A percentile compares a stretch with the other conserved stretches of the same genome.
Conservation (phyloP, 2,113 vertebrate genomes). For the Sterna hirundo region DNA sequence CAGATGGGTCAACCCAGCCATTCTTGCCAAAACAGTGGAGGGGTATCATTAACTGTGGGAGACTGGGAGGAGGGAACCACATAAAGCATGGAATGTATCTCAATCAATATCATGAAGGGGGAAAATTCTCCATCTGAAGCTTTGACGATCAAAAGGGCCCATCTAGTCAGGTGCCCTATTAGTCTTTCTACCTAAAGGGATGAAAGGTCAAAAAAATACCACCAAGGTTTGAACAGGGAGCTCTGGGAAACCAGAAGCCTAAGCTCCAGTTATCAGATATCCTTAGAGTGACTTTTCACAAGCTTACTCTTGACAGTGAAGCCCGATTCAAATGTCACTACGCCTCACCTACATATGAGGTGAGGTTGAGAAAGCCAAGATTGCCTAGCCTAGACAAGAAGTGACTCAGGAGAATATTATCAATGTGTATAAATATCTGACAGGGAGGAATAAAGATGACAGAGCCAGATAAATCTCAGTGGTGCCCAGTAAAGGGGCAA, state of each 20-base stretch:
- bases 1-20: constrained; percentile 15
- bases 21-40: neutral
- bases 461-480: neutral
- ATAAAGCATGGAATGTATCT: neutral
- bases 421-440: neutral
- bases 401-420: neutral
- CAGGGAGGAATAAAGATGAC: neutral
- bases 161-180: neutral
- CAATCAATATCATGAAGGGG: neutral
- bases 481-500: neutral
- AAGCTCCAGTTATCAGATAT: neutral
- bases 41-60: neutral
- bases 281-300: neutral
- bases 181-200: neutral
- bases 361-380: neutral
- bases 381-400: neutral
- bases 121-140: neutral
- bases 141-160: neutral
- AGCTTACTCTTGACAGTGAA: neutral
- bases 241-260: neutral
- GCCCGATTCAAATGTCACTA: neutral
- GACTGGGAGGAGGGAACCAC: neutral
- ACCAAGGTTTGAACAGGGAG: neutral
- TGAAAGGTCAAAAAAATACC: neutral
- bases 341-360: neutral